Base-by-base conservation (phyloP, 2,888 invertebrate species). In the Drosophila paracracens region DNA sequence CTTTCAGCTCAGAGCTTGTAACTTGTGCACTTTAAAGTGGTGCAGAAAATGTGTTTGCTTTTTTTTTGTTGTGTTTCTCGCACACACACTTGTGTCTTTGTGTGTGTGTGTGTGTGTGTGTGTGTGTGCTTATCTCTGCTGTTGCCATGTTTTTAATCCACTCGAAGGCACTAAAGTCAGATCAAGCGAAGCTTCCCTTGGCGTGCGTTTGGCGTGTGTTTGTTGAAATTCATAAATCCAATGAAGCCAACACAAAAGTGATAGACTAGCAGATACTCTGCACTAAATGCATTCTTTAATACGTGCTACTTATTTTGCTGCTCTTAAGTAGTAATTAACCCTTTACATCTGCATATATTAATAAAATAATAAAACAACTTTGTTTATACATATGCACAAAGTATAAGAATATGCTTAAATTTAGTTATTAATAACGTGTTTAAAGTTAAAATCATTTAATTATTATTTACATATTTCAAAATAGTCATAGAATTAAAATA, bases 91-190 rank as follows among this genome's bases (percentile, higher is more conserved):
- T 21, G 1, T 21, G 21, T 21, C 21, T 21, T 21, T n/a, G 8
- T 36, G 16, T 40, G 33, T 35, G 35, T 35, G 35, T 35, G 13
- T 35, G 1, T 35, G 4, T 13, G 35, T 13, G 61, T 33, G 33
- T 59, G 27, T 31, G 33, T 40, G 21, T 31, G 54, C 48, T 35
- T 53, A 25, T 48, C 29, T 38, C 58, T 71, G 67, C 59, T 64
- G 73, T 66, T 79, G 70, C 74, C 79, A 73, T 85, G 81, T 73
- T 83, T 85, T 81, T 76, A 83, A 83, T 83, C 76, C 83, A 83
- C 86, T 85, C 81, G 69, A 74, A 76, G 83, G 70, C 75, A 81
- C 78, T 83, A 72, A 74, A 70, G 74, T 59, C 65, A 68, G 72
- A 69, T 72, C 74, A 70, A 64, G 57, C 40, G 48, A 64, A 61